Base-by-base conservation (phyloP, 2,113 vertebrate species). In the Labrus mixtus region DNA sequence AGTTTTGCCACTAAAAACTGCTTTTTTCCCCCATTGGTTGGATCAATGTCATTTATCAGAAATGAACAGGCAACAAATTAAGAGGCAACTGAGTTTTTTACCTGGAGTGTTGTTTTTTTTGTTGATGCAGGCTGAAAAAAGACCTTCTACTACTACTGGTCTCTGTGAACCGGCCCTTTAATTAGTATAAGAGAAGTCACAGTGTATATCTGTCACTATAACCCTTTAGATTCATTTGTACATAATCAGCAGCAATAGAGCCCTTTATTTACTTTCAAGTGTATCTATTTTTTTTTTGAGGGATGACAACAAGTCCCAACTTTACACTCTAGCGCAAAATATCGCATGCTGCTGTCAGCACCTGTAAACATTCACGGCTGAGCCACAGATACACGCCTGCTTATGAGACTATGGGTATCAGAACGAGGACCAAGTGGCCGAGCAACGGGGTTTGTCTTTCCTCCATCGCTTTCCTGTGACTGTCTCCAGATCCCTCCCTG, bases 401-500 rank as follows among this genome's bases (percentile, higher is more conserved):
- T 45, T 22, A 36, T 8, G 29, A 73, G 36, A 48, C 22, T 60
- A 39, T 48, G 63, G 57, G 50, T 22, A 57, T 62, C 48, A 78
- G 68, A 77, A 76, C 10, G 7, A 64, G 46, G 41, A 50, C 61
- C 54, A 45, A 82, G 76, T 63, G 71, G 76, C n/a, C 3, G 6
- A 64, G 57, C 53, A 23, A 37, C 33, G 10, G 45, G 39, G 23
- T 68, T 75, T 68, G 56, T 51, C 68, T 74, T 46, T 58, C 61
- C 50, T 69, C 43, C 64, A 66, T 43, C 20, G 53, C 66, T 76
- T 48, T 60, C 48, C 58, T 54, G 20, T 83, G 83, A 84, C 94
- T 86, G 68, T 62, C 92, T 89, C 92, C 61, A 65, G 63, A 68
- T 76, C 69, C 68, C 50, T 60, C 53, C 57, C 62, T 43, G 53